Evolutionary conservation across 1,140 invertebrate species (phyloP).

Genomic region (Aphelinus certus): DNA sequence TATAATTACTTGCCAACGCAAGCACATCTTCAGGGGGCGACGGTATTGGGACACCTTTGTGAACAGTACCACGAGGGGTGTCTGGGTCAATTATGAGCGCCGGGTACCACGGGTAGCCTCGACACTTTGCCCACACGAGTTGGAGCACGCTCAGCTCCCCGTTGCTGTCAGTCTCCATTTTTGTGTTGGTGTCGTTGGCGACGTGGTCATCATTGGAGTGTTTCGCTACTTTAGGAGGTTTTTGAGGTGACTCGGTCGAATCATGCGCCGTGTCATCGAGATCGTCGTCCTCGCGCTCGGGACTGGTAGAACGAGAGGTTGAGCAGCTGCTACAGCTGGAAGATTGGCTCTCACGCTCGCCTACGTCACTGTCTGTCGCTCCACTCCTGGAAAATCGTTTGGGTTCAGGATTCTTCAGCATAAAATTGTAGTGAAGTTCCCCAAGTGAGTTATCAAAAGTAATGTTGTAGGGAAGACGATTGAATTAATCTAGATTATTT

Average conservation of each 20-base stretch:
- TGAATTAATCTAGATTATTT: no score
- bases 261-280: slow-evolving; percentile 1
- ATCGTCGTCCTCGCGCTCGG: slow-evolving; percentile 51
- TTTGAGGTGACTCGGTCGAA: background rate
- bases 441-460: no score
- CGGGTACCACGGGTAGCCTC: slow-evolving; percentile 97
- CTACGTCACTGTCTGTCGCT: slow-evolving; percentile 60
- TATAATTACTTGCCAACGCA: slow-evolving; percentile 81
- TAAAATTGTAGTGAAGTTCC: no score
- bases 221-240: slow-evolving; percentile 45
- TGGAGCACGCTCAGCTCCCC: slow-evolving; percentile 76
- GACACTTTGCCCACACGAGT: slow-evolving; percentile 96
- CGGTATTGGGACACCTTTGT: slow-evolving; percentile 93
- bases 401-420: no score
- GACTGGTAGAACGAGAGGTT: slow-evolving; percentile 58
- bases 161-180: slow-evolving; percentile 47
- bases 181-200: slow-evolving; percentile 37
- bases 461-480: no score
- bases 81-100: slow-evolving; percentile 95
- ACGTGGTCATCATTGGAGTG: slow-evolving; percentile 46
- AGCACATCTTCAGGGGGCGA: slow-evolving; percentile 92
- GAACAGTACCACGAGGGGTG: slow-evolving; percentile 89
- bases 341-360: slow-evolving; percentile 61
- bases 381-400: slow-evolving; percentile 51
- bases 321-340: slow-evolving; percentile 65